phyloP scores from a whole-genome alignment of 2,888 invertebrate species.

The Ditylenchus weischeri region DNA sequence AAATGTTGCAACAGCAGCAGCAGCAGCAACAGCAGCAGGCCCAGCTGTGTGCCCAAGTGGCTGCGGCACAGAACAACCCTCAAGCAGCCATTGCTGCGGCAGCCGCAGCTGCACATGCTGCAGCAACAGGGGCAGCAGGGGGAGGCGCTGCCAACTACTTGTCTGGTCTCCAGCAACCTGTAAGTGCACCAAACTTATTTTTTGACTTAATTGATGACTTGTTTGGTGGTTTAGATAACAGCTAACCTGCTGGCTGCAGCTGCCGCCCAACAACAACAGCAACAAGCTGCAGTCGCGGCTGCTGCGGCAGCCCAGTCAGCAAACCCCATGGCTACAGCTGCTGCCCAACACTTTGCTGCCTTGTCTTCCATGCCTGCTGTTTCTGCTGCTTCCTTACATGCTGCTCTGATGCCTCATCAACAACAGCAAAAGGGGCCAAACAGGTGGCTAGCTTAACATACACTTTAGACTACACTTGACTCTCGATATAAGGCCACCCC shows the following conservation, averaged over 20 bases:
- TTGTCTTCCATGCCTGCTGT: background rate
- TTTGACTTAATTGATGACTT: constrained; percentile 3
- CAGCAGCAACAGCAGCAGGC: constrained; percentile 22
- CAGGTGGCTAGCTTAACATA: background rate
- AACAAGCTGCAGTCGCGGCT: constrained; percentile 30
- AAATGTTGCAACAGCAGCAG: constrained; percentile 14
- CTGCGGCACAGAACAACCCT: constrained; percentile 21
- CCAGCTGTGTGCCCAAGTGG: constrained; percentile 15
- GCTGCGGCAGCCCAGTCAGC: constrained; percentile 27
- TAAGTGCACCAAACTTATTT: background rate
- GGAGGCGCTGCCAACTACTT: constrained; percentile 13
- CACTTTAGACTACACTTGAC: too few species aligned
- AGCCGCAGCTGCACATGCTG: constrained; percentile 19
- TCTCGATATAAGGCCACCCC: too few species aligned
- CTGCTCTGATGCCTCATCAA: constrained; percentile 6
- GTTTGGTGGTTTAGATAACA: constrained; percentile 12
- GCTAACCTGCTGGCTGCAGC: background rate
- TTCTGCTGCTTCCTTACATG: constrained; percentile 6
- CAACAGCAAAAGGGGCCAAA: constrained; percentile 6
- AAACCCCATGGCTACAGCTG: background rate
- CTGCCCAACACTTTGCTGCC: constrained; percentile 1
- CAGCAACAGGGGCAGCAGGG: constrained; percentile 10
- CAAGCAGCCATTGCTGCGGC: constrained; percentile 21
- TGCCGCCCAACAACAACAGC: constrained; percentile 25
- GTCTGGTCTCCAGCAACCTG: constrained; percentile 28